Evolutionary conservation across 2,888 invertebrate species (phyloP).

Genomic region (Archips crataeganus): DNA sequence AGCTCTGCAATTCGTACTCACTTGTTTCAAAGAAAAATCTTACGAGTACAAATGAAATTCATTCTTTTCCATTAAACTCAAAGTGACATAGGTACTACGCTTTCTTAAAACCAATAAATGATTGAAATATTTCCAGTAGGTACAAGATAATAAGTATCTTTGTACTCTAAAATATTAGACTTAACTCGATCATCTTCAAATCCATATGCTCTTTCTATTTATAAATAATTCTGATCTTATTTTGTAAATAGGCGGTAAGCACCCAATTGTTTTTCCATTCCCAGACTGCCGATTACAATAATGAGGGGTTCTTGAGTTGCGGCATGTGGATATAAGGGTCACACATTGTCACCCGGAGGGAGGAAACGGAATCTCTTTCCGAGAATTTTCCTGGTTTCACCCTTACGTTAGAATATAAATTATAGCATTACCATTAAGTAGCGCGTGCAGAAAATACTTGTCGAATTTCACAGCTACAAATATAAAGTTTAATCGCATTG

Average conservation of each 20-base stretch:
- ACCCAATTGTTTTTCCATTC: constrained; percentile 51
- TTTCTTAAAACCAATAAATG: constrained; percentile 18
- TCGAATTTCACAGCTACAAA: constrained; percentile 41
- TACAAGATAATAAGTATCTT: no score
- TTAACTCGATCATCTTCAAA: background rate
- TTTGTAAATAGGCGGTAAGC: constrained; percentile 28
- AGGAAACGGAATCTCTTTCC: constrained; percentile 52
- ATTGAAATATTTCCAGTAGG: background rate
- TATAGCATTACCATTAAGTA: constrained; percentile 52
- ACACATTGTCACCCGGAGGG: constrained; percentile 55
- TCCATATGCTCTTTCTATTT: background rate
- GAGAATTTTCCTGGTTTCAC: constrained; percentile 48
- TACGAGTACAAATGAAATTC: background rate
- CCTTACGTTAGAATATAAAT: constrained; percentile 52
- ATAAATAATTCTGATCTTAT: constrained; percentile 1
- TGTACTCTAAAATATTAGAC: no score
- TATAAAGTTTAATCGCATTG: constrained; percentile 44
- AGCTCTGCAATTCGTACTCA: constrained; percentile 9
- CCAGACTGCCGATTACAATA: constrained; percentile 61
- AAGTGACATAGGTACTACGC: constrained; percentile 1
- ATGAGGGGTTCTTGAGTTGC: constrained; percentile 58
- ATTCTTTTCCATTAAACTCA: constrained; percentile 21
- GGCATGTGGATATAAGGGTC: constrained; percentile 54
- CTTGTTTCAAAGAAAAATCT: constrained; percentile 5
- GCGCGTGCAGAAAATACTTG: constrained; percentile 46